Conservation (phyloP, 2,113 vertebrate species). For the Pelvicachromis taeniatus region DNA sequence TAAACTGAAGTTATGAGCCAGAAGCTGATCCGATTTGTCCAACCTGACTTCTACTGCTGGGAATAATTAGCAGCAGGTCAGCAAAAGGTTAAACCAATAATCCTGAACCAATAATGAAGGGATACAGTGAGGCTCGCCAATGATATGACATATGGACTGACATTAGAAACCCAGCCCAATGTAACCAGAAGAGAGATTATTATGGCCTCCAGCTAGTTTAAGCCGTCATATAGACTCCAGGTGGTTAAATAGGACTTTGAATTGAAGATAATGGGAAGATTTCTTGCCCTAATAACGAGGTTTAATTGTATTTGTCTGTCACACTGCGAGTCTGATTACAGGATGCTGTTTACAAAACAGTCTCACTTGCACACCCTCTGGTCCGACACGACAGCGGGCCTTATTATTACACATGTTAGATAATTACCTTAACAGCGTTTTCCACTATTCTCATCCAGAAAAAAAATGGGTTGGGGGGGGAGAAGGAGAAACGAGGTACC, state of each 20-base stretch:
- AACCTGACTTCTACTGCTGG: background rate
- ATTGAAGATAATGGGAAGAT: background rate
- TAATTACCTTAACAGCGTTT: background rate
- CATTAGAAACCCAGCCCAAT: background rate
- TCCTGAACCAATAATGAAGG: background rate
- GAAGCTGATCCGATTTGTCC: background rate
- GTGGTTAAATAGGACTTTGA: background rate
- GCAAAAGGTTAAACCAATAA: constrained; percentile 36
- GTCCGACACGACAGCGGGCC: background rate
- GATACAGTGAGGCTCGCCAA: background rate
- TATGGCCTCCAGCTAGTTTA: background rate
- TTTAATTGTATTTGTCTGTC: background rate
- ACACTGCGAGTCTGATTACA: background rate
- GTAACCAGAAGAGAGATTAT: background rate
- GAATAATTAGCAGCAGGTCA: background rate
- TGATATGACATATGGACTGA: background rate
- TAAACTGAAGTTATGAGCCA: too few species aligned
- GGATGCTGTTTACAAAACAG: constrained; percentile 17
- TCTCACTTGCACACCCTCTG: background rate
- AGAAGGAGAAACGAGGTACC: constrained; percentile 22
- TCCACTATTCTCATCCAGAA: background rate
- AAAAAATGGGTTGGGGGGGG: background rate
- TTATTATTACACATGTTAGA: background rate
- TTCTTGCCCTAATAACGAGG: background rate
- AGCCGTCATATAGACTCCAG: background rate